Evolutionary conservation across 1,140 invertebrate species (phyloP).

Genomic region (Hetaerina americana): DNA sequence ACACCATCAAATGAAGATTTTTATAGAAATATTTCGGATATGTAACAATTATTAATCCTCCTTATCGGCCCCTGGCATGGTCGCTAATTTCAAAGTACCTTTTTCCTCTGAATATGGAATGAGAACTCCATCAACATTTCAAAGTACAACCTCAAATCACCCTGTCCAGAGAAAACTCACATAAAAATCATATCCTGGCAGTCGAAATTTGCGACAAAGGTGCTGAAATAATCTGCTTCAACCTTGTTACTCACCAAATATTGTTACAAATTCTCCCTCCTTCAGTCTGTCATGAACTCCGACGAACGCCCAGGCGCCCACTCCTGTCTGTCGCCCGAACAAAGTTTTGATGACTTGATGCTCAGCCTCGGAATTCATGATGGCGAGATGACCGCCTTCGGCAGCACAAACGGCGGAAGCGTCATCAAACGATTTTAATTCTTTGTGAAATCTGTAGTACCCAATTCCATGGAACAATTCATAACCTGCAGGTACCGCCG

Average conservation of each 20-base stretch:
- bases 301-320: neutral
- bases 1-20: too few species aligned
- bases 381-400: conserved; percentile 28
- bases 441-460: conserved; percentile 28
- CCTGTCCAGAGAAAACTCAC: too few species aligned
- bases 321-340: neutral
- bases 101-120: too few species aligned
- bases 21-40: too few species aligned
- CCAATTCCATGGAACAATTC: conserved; percentile 8
- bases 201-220: too few species aligned
- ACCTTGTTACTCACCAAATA: neutral
- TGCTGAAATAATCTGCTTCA: too few species aligned
- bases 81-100: too few species aligned
- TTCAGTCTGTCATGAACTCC: conserved; percentile 5
- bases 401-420: conserved; percentile 26
- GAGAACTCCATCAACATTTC: too few species aligned
- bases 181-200: too few species aligned
- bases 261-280: conserved; percentile 2
- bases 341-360: conserved; percentile 23
- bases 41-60: too few species aligned
- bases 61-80: too few species aligned
- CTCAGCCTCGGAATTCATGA: conserved; percentile 26
- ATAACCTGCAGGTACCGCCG: neutral
- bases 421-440: conserved; percentile 26
- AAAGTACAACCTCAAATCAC: too few species aligned